Percentiles rank a stretch among this genome's conserved stretches.
Evolutionary conservation across 1,140 invertebrate species (phyloP).

Genomic region (Asobara japonica): DNA sequence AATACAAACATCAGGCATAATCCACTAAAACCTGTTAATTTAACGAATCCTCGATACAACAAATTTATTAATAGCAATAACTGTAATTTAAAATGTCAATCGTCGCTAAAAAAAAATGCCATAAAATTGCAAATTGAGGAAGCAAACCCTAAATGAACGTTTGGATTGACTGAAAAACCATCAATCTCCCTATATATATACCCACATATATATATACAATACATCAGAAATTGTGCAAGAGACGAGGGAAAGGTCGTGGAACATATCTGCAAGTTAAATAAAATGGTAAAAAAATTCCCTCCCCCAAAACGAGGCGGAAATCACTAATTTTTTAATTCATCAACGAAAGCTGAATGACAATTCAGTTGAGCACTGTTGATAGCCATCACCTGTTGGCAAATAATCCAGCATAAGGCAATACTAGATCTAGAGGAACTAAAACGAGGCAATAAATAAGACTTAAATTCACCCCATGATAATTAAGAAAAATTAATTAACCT

Average conservation of each 20-base stretch:
- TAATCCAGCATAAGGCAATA: background rate
- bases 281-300: background rate
- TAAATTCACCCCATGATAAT: background rate
- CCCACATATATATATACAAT: too few relatives aligned
- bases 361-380: background rate
- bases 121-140: background rate
- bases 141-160: background rate
- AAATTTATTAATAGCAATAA: background rate
- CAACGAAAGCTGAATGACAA: background rate
- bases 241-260: background rate
- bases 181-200: too few relatives aligned
- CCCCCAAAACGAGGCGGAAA: too few relatives aligned
- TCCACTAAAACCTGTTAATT: background rate
- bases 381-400: background rate
- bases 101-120: background rate
- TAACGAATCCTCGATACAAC: background rate
- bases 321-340: background rate
- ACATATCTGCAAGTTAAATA: conserved; percentile 12
- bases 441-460: background rate
- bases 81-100: background rate
- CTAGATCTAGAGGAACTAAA: background rate
- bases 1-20: conserved; percentile 8
- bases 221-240: conserved; percentile 6
- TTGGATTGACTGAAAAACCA: background rate
- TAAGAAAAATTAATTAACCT: background rate